Base-by-base conservation (phyloP, 1,140 invertebrate species). In the Ctenoplectra terminalis region DNA sequence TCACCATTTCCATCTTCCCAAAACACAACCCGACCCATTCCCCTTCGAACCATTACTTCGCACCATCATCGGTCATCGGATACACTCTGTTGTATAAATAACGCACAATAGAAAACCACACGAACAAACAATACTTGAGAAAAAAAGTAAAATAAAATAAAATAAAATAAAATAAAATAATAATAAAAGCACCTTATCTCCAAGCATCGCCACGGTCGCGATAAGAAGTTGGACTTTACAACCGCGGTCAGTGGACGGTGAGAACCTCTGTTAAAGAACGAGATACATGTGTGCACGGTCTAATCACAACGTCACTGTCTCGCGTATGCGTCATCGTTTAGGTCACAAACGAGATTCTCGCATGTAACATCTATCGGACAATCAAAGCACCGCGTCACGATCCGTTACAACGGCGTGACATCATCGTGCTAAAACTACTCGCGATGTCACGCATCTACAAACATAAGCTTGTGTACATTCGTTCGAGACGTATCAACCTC, bases 391-490 rank as follows among this genome's bases (percentile, higher is more conserved):
- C 50, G 48, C 88, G 88, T 90, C 89, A 90, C 85, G 63, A 84
- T 52, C 86, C 88, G 88, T 90, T 90, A 89, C 84, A 89, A 71
- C 48, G 72, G 76, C 82, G 64, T 90, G 89, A 90, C 88, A 90
- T 90, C 88, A 90, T 75, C 70, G 80, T 54, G 72, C 82, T 83
- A 82, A 87, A 87, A 87, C 64, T 56, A 70, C 43, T 52, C 61
- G 77, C 78, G 84, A 82, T 84, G 87, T 88, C 79, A 72, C 63
- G 63, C 50, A 20, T 23, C 5, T 20, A n/a, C 20, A 9, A 29
- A 8, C 56, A 29, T 11, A 23, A 3, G 13, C 34, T 17, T 34
- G 2, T 7, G 5, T 37, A 20, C 26, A n/a, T 29, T 31, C 40
- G 23, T 48, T 48, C 67, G 13, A 50, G 69, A 58, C 15, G 15